These are phyloP conservation scores for Grallaria varia DNA, from an alignment of 2,113 vertebrate genomes.

Conservation along the genomic window DNA sequence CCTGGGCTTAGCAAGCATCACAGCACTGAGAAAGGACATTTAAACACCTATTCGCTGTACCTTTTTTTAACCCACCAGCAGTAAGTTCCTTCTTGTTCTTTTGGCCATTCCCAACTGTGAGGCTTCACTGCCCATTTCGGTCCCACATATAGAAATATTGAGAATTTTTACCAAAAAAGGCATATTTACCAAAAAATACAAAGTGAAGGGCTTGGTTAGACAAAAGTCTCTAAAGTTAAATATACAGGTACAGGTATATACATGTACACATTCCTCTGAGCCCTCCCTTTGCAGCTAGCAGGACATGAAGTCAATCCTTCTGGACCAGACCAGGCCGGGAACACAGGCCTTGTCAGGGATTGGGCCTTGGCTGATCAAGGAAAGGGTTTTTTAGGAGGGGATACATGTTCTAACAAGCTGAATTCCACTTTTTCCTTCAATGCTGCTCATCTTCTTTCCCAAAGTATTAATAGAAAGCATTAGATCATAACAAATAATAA, in stretches of 20 bases:
- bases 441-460: background rate
- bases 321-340: background rate
- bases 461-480: conserved; percentile 46
- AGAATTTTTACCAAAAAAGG: background rate
- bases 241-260: too few relatives aligned
- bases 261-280: background rate
- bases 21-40: background rate
- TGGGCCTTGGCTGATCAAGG: background rate
- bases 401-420: background rate
- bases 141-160: background rate
- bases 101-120: background rate
- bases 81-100: background rate
- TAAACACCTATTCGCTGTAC: background rate
- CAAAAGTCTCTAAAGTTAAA: background rate
- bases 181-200: background rate
- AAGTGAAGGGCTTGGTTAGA: background rate
- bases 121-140: background rate
- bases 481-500: conserved; percentile 8
- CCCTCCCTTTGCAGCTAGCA: background rate
- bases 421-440: background rate
- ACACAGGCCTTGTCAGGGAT: background rate
- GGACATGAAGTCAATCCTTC: background rate
- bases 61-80: background rate
- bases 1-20: background rate
- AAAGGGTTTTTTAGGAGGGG: background rate